Evolutionary conservation across 2,888 invertebrate genomes (phyloP), one percentile per base, ranked within the genome.

Genomic region (Pasiphila rectangulata): DNA sequence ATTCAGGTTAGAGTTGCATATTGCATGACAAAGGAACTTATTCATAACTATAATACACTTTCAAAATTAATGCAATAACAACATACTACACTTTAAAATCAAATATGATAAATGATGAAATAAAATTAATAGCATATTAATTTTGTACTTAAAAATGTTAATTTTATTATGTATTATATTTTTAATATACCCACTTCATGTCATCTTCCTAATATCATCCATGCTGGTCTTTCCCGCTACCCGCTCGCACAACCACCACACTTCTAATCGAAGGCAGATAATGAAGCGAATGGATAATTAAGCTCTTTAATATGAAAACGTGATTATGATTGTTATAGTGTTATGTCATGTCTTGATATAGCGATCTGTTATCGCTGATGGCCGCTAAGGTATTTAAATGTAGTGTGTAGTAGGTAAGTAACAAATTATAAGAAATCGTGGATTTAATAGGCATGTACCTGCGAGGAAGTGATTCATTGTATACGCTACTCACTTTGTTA

Each of bases 281-380:
- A 21, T 38, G 12, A 16, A 21, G 35, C 6, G 38, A 6, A 37
- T n/a, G n/a, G 19, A 2, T 12, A 29, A 12, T 10, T 12, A 27
- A 29, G 23, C 10, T 38, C 21, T 17, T 24, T 24, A 40, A 36
- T 46, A 46, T 30, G 29, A 46, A 46, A 46, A 40, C 46, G 46
- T 46, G 40, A 29, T 40, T 36, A 40, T 24, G 17, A 9, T 2
- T 17, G 13, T 10, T 25, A 12, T 12, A 4, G 6, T 6, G 29
- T 46, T 46, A 46, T 46, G 29, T 40, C 46, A 46, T 40, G 46
- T 19, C 30, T 19, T 3, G n/a, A n/a, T 27, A 17, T 20, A 12
- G 12, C 17, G 27, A 21, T 21, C 25, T 24, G 15, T 25, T 35
- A 42, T 35, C 42, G 10, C 2, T 12, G 25, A 25, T 38, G 25